Percentiles rank a stretch among this genome's conserved stretches.
These are phyloP conservation scores for Antheraea mylitta DNA, from an alignment of 1,140 invertebrate genomes.

Conservation along the genomic window DNA sequence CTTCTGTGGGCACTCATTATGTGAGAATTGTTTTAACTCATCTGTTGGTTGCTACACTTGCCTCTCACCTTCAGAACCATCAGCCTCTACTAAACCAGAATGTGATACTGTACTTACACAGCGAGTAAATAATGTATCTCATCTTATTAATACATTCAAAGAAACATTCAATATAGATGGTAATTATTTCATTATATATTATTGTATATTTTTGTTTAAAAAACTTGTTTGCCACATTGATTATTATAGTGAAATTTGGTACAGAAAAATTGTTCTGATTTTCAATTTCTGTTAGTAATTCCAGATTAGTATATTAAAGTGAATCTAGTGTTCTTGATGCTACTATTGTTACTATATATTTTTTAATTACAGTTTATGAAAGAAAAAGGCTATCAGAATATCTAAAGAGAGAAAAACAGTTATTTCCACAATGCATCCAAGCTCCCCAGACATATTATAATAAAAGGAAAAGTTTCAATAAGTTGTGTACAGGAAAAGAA, in stretches of 20 bases:
- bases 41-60: constrained; percentile 46
- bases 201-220: too few species aligned
- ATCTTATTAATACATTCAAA: constrained; percentile 45
- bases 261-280: not conserved
- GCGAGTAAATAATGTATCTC: constrained; percentile 38
- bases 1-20: constrained; percentile 53
- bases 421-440: constrained; percentile 70
- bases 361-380: constrained; percentile 48
- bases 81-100: not conserved
- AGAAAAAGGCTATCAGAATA: constrained; percentile 54
- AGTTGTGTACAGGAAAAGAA: constrained; percentile 39
- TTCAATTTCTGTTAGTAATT: too few species aligned
- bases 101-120: constrained; percentile 37
- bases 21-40: constrained; percentile 41
- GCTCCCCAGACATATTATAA: constrained; percentile 60
- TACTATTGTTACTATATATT: not conserved
- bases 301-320: too few species aligned
- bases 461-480: constrained; percentile 48
- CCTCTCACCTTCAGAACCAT: constrained; percentile 20
- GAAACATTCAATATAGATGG: constrained; percentile 56
- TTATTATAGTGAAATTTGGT: not conserved
- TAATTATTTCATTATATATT: constrained; percentile 19
- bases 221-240: too few species aligned
- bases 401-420: constrained; percentile 56
- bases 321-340: too few species aligned